These are phyloP conservation scores for Aphelocoma californica DNA, from an alignment of 2,797 vertebrate genomes.

Conservation along the genomic window DNA sequence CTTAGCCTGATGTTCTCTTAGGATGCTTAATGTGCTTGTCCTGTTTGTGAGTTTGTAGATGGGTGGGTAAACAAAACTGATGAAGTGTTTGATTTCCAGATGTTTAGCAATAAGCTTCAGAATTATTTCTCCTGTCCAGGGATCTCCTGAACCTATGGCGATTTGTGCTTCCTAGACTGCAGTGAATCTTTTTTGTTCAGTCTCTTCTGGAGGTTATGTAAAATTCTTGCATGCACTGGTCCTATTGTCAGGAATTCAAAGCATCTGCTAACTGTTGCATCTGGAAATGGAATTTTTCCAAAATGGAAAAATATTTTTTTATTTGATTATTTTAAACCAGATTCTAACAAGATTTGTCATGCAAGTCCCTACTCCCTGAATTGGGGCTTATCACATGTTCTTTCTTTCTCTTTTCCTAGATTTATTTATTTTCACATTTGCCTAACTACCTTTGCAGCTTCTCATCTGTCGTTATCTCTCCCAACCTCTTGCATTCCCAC, in stretches of 20 bases:
- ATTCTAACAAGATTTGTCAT: background rate
- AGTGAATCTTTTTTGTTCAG: background rate
- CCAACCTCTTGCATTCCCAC: background rate
- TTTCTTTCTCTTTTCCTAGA: background rate
- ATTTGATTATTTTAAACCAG: background rate
- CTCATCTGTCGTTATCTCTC: background rate
- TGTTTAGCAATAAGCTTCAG: background rate
- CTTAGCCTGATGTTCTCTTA: background rate
- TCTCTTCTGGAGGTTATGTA: background rate
- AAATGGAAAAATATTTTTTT: background rate
- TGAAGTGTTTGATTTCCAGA: background rate
- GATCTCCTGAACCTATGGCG: background rate
- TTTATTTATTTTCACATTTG: background rate
- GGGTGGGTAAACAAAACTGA: background rate
- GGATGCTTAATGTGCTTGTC: background rate
- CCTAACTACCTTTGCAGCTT: background rate
- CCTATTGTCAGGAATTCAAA: background rate
- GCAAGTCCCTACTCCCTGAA: background rate
- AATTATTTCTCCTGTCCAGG: background rate
- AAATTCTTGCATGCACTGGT: background rate
- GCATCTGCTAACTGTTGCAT: background rate
- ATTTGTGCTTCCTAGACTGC: background rate
- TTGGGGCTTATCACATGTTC: background rate
- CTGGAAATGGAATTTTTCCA: background rate
- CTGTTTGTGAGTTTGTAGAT: background rate